Conservation (phyloP, 2,888 invertebrate genomes). For the Lasioglossum zephyrum region DNA sequence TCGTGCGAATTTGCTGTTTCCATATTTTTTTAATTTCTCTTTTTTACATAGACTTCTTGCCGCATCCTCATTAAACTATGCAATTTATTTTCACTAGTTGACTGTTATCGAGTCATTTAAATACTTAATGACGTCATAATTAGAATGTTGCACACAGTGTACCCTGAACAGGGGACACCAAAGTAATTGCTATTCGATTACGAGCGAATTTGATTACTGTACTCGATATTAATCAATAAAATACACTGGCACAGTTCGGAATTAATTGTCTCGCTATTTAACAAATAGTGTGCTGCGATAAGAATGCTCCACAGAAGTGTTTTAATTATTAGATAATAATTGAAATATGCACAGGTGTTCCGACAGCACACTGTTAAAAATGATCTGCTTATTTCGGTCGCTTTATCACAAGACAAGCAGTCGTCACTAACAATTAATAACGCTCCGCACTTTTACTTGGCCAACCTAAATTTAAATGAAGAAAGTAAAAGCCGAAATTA, state of each 20-base stretch:
- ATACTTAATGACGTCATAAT: not conserved
- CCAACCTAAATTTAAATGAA: not conserved
- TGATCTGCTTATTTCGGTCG: not conserved
- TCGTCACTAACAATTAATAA: not conserved
- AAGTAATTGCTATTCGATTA: conserved; percentile 3
- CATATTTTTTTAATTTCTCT: not conserved
- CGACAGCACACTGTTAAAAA: not conserved
- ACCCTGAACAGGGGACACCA: not conserved
- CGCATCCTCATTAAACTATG: not conserved
- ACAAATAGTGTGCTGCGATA: no score
- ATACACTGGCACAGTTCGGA: not conserved
- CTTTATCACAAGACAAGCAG: not conserved
- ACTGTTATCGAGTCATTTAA: not conserved
- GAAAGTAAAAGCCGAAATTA: not conserved
- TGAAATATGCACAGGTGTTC: not conserved
- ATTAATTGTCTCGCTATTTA: not conserved
- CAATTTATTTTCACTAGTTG: not conserved
- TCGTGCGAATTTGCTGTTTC: not conserved
- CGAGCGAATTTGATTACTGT: not conserved
- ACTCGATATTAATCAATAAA: not conserved
- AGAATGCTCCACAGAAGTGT: not conserved
- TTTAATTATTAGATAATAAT: not conserved
- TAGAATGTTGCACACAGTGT: not conserved
- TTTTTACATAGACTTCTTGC: not conserved
- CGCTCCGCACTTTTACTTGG: not conserved